These are phyloP conservation scores for Indicator indicator DNA, from an alignment of 2,113 vertebrate genomes.

Conservation along the genomic window DNA sequence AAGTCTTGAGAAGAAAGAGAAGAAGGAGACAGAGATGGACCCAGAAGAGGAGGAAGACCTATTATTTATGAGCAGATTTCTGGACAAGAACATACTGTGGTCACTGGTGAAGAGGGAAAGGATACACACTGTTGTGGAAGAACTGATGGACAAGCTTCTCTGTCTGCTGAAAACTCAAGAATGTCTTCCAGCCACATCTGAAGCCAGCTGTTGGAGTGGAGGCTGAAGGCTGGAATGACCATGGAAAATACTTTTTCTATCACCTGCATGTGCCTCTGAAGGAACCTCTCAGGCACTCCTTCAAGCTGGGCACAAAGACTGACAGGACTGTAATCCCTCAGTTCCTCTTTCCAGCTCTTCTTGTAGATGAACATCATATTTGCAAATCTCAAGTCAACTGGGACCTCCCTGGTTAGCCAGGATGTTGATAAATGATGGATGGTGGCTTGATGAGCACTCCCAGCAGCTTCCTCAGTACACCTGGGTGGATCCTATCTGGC, in stretches of 20 bases:
- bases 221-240: too few relatives aligned
- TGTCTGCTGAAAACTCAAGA: background rate
- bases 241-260: background rate
- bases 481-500: too few relatives aligned
- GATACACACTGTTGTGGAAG: background rate
- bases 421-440: too few relatives aligned
- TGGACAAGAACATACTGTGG: rapidly evolving
- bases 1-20: background rate
- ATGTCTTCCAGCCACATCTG: background rate
- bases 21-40: too few relatives aligned
- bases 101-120: background rate
- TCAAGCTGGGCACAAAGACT: background rate
- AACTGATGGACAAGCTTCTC: background rate
- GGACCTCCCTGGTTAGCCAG: too few relatives aligned
- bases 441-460: too few relatives aligned
- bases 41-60: background rate
- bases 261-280: background rate
- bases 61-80: background rate
- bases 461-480: too few relatives aligned
- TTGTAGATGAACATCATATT: too few relatives aligned
- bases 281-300: background rate
- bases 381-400: too few relatives aligned
- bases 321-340: too few relatives aligned
- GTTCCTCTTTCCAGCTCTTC: too few relatives aligned
- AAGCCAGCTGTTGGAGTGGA: background rate